phyloP scores from a whole-genome alignment of 2,797 vertebrate genomes.

The Ptychobarbus kaznakovi region DNA sequence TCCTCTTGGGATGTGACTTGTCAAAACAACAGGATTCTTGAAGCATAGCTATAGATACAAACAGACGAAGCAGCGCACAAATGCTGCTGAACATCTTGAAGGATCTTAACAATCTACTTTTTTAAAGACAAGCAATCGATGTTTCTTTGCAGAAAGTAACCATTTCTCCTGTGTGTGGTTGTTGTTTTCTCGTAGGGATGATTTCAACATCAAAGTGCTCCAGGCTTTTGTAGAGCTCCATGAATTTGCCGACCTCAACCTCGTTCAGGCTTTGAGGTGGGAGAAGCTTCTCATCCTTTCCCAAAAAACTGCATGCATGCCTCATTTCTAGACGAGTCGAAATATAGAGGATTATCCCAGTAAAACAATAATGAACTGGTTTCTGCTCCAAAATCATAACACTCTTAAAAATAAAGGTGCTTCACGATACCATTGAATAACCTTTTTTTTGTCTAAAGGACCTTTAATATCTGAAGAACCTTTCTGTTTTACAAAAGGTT shows the following conservation, averaged over 20 bases:
- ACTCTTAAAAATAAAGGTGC: too few relatives aligned
- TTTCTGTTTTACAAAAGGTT: too few relatives aligned
- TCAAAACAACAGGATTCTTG: conserved; percentile 65
- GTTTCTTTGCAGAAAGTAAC: neutral
- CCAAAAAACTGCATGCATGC: neutral
- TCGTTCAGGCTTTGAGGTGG: conserved; percentile 96
- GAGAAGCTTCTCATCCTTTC: neutral
- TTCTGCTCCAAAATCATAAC: neutral
- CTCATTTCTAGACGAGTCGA: neutral
- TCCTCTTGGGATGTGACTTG: conserved; percentile 58
- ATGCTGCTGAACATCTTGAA: neutral
- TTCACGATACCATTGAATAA: too few relatives aligned
- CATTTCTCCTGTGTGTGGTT: conserved; percentile 11
- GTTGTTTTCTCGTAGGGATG: conserved; percentile 79
- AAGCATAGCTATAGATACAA: conserved; percentile 46
- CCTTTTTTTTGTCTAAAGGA: too few relatives aligned
- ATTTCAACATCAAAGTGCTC: conserved; percentile 96
- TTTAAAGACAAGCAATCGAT: neutral
- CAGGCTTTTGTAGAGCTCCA: conserved; percentile 97
- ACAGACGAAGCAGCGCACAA: conserved; percentile 6
- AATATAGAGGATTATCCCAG: neutral
- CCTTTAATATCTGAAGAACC: too few relatives aligned
- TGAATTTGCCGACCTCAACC: conserved; percentile 97
- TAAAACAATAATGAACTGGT: neutral
- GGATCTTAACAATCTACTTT: neutral